phyloP scores from a whole-genome alignment of 2,888 invertebrate species.

The Peribatodes rhomboidaria region DNA sequence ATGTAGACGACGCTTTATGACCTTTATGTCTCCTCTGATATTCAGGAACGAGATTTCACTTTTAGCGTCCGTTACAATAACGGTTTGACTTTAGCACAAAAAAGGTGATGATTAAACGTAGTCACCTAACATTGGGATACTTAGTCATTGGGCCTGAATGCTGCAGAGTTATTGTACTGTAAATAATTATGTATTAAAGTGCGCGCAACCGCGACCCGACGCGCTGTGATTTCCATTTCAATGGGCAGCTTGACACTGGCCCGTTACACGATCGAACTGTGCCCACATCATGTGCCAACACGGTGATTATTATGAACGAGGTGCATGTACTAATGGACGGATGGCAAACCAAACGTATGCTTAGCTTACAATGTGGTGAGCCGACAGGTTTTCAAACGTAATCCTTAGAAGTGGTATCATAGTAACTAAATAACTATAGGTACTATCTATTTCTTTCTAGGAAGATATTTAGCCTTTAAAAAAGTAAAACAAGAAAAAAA shows the following conservation, averaged over 20 bases:
- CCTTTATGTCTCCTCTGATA: conserved; percentile 22
- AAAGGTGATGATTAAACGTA: conserved; percentile 49
- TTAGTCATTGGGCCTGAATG: conserved; percentile 55
- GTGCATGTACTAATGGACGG: background rate
- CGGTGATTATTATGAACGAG: conserved; percentile 31
- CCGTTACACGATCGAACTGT: conserved; percentile 68
- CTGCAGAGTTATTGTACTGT: conserved; percentile 65
- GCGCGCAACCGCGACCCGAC: conserved; percentile 64
- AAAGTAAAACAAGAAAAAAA: conserved; percentile 15
- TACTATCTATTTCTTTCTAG: conserved; percentile 15
- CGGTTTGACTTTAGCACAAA: conserved; percentile 43
- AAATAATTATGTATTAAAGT: conserved; percentile 65
- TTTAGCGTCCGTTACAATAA: conserved; percentile 43
- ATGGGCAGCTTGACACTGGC: conserved; percentile 64
- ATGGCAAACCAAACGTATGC: background rate
- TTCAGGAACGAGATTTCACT: conserved; percentile 33
- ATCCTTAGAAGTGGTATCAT: background rate
- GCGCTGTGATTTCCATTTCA: conserved; percentile 66
- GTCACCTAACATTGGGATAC: conserved; percentile 53
- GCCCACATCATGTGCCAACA: conserved; percentile 40
- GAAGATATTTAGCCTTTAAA: conserved; percentile 15
- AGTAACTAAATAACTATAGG: background rate
- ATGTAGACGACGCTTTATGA: conserved; percentile 16
- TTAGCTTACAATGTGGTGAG: background rate
- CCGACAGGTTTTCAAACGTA: background rate